Conservation (phyloP, 2,797 vertebrate species). For the Epinephelus awoara region DNA sequence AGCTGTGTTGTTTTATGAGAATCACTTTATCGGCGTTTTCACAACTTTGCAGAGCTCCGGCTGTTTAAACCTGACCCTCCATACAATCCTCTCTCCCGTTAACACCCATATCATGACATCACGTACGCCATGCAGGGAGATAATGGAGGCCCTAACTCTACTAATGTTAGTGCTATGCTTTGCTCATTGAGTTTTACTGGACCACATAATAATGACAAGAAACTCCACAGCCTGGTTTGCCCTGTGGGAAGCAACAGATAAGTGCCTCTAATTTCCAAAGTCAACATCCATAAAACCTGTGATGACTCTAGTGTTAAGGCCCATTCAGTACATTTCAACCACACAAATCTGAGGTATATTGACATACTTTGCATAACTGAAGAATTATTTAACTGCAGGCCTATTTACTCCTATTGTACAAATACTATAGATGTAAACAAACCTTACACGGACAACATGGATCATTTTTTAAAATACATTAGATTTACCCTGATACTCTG, state of each 20-base stretch:
- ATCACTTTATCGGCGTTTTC: slow-evolving; percentile 49
- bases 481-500: neutral
- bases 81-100: slow-evolving; percentile 20
- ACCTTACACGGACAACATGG: too few relatives aligned
- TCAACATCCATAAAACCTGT: slow-evolving; percentile 5
- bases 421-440: neutral
- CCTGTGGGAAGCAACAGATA: slow-evolving; percentile 24
- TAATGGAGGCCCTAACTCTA: slow-evolving; percentile 17
- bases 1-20: slow-evolving; percentile 47
- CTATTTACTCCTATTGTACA: neutral
- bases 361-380: neutral
- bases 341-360: neutral
- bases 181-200: slow-evolving; percentile 46
- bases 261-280: slow-evolving; percentile 19
- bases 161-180: slow-evolving; percentile 12
- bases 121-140: slow-evolving; percentile 1
- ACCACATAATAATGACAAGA: slow-evolving; percentile 28
- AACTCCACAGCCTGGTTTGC: slow-evolving; percentile 2
- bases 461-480: too few relatives aligned
- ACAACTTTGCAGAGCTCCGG: slow-evolving; percentile 41
- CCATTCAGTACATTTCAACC: neutral
- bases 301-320: neutral
- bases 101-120: slow-evolving; percentile 37
- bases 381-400: neutral
- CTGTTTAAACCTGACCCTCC: slow-evolving; percentile 47